These are phyloP conservation scores for Cheilosia scutellata DNA, from an alignment of 2,888 invertebrate genomes.

Conservation along the genomic window DNA sequence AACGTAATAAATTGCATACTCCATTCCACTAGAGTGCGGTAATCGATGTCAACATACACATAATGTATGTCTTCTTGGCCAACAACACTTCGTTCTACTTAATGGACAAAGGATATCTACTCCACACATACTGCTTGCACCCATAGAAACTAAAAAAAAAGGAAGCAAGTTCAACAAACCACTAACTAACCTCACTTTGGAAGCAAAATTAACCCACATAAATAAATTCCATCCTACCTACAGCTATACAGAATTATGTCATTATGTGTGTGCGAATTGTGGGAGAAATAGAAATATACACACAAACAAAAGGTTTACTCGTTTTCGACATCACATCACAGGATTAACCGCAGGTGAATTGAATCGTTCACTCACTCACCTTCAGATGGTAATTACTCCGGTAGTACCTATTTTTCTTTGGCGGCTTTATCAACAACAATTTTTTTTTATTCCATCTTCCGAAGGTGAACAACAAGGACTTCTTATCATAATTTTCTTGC, in stretches of 20 bases:
- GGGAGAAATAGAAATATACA: neutral
- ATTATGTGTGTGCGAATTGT: neutral
- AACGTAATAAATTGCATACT: constrained; percentile 13
- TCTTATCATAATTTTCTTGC: too few relatives aligned
- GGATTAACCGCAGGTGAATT: constrained; percentile 8
- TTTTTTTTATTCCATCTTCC: neutral
- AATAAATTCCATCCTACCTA: constrained; percentile 47
- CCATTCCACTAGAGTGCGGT: constrained; percentile 2
- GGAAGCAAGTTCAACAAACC: neutral
- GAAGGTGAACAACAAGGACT: too few relatives aligned
- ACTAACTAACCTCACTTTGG: neutral
- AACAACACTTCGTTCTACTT: neutral
- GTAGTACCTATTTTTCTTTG: neutral
- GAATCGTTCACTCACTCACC: constrained; percentile 9
- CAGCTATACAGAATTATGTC: neutral
- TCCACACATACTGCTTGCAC: neutral
- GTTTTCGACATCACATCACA: constrained; percentile 16
- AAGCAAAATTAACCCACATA: constrained; percentile 47
- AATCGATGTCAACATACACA: neutral
- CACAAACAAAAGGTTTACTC: neutral
- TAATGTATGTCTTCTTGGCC: neutral
- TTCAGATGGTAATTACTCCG: neutral
- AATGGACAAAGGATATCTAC: neutral
- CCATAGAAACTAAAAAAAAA: neutral
- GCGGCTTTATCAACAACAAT: neutral